These are phyloP conservation scores for Camponotus fellah DNA, from an alignment of 2,888 invertebrate genomes.

Conservation along the genomic window DNA sequence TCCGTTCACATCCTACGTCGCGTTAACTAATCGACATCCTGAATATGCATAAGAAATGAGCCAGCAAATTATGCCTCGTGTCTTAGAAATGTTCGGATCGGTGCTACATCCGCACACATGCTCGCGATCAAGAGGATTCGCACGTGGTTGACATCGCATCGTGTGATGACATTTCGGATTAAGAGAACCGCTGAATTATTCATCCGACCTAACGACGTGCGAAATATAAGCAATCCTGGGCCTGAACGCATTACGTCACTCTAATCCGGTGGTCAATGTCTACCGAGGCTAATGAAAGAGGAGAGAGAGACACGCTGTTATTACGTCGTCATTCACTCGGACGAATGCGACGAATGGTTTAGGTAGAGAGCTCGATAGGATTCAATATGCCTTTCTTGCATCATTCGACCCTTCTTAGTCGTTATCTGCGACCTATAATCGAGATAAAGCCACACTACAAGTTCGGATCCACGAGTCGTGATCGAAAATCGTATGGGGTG, in stretches of 20 bases:
- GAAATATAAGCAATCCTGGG: slow-evolving; percentile 42
- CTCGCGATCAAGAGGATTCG: slow-evolving; percentile 14
- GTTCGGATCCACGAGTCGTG: slow-evolving; percentile 60
- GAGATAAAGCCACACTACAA: slow-evolving; percentile 68
- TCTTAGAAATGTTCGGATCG: slow-evolving; percentile 21
- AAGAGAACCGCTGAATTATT: slow-evolving; percentile 53
- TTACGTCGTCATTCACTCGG: slow-evolving; percentile 61
- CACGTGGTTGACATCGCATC: too few relatives aligned
- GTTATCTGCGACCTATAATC: slow-evolving; percentile 66
- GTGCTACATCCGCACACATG: not conserved
- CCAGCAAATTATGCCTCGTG: not conserved
- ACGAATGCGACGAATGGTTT: slow-evolving; percentile 41
- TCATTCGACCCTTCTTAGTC: slow-evolving; percentile 37
- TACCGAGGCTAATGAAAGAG: not conserved
- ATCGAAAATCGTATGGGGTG: slow-evolving; percentile 71
- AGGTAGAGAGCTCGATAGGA: slow-evolving; percentile 61
- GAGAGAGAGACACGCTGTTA: slow-evolving; percentile 60
- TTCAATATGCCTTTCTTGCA: slow-evolving; percentile 53
- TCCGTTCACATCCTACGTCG: not conserved
- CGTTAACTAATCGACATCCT: slow-evolving; percentile 29
- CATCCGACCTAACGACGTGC: slow-evolving; percentile 41
- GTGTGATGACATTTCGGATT: slow-evolving; percentile 53
- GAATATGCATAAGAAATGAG: slow-evolving; percentile 34
- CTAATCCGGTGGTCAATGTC: slow-evolving; percentile 26
- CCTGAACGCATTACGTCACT: slow-evolving; percentile 18